Base-by-base conservation (phyloP, 2,888 invertebrate genomes). In the Aphrophora alni region DNA sequence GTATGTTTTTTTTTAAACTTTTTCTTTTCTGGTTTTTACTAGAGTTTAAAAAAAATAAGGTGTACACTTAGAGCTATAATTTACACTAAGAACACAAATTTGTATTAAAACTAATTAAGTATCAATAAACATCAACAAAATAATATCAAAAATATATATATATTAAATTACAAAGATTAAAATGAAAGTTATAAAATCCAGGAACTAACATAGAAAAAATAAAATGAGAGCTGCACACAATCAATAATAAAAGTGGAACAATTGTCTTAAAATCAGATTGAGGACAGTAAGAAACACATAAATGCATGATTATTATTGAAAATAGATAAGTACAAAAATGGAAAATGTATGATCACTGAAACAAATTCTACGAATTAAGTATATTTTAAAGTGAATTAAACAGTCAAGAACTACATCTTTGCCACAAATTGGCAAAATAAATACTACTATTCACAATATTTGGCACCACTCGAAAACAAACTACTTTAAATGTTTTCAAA, bases 161-260 rank as follows among this genome's bases (percentile, higher is more conserved):
- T 59, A 7, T 7, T 2, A 59, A 59, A n/a, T 59, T 59, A 59
- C 59, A 21, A 59, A 59, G 59, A 59, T 59, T 5, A 59, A 59
- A 59, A 21, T 59, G 21, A 59, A 59, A 44, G 10, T 7, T 33
- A 33, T 33, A 33, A 44, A 59, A 59, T 59, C 4, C 21, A 59
- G 59, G 59, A 59, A 59, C 44, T 44, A 44, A 44, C 59, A 59
- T 59, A n/a, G 33, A 33, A 59, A n/a, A 59, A 59, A 59, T 59
- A 59, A 59, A n/a, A n/a, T n/a, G 59, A 59, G 59, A 59, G 59
- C 59, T 59, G n/a, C 59, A 59, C 59, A 59, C 59, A 59, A 1
- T 59, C n/a, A 59, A 33, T 33, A 33, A n/a, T n/a, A n/a, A 44
- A 44, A 44, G 2, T 21, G 21, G 59, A 21, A 59, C 59, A 59